A percentile compares a stretch with the other conserved stretches of the same genome.
Evolutionary conservation across 1,140 invertebrate genomes (phyloP).

Genomic region (Drosophila rhopaloa): DNA sequence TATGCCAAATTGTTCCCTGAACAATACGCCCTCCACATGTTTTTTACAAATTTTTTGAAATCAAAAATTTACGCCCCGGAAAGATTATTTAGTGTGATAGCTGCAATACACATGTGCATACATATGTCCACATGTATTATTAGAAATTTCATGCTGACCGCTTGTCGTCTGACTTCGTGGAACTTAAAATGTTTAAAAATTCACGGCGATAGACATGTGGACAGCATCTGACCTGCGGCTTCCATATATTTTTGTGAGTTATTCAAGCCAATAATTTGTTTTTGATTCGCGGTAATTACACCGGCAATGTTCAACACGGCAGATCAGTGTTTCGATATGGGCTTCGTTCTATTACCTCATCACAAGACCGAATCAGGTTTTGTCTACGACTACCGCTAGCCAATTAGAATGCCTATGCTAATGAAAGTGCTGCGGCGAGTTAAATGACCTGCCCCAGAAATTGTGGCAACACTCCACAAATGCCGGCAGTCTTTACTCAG

Average conservation of each 20-base stretch:
- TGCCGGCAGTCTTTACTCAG: background rate
- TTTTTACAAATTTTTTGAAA: conserved; percentile 8
- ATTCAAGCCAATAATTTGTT: conserved; percentile 37
- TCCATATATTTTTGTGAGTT: conserved; percentile 15
- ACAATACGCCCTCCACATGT: conserved; percentile 35
- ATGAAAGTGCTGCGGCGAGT: conserved; percentile 59
- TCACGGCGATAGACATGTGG: conserved; percentile 49
- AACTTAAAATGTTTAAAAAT: conserved; percentile 46
- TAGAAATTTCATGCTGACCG: conserved; percentile 50
- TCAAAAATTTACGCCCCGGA: conserved; percentile 49
- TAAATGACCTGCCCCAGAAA: conserved; percentile 70
- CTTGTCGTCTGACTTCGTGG: conserved; percentile 31
- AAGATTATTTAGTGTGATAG: conserved; percentile 65
- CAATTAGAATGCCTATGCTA: conserved; percentile 65
- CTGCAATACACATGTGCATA: conserved; percentile 10
- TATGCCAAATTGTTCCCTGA: conserved; percentile 14
- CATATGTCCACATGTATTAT: conserved; percentile 32
- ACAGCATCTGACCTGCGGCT: conserved; percentile 45
- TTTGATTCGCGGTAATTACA: conserved; percentile 32
- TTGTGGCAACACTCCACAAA: conserved; percentile 24
- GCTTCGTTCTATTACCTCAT: conserved; percentile 63
- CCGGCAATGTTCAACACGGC: conserved; percentile 8
- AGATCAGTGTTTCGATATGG: conserved; percentile 21
- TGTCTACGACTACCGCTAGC: conserved; percentile 29
- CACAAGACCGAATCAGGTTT: conserved; percentile 24